These are phyloP conservation scores for Percopsis omiscomaycus DNA, from an alignment of 2,797 vertebrate species.

Conservation along the genomic window DNA sequence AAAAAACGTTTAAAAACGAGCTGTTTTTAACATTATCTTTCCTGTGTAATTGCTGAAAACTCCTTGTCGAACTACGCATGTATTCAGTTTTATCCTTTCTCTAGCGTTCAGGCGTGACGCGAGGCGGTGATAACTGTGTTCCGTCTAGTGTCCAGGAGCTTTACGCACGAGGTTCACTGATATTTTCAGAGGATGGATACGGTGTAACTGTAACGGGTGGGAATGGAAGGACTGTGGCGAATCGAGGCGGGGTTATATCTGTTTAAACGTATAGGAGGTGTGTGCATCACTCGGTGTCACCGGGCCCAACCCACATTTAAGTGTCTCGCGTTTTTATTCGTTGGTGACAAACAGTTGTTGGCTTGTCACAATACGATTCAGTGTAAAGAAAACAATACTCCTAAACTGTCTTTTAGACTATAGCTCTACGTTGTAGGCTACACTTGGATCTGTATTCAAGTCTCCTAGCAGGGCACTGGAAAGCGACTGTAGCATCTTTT, in stretches of 20 bases:
- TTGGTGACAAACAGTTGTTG: background rate
- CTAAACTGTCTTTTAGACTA: too few species aligned
- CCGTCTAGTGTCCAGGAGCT: constrained; percentile 49
- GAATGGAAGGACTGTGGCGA: constrained; percentile 42
- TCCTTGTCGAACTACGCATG: background rate
- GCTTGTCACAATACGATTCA: too few species aligned
- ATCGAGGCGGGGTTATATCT: constrained; percentile 72
- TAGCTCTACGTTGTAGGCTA: too few species aligned
- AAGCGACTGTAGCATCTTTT: too few species aligned
- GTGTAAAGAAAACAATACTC: too few species aligned
- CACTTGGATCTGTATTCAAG: too few species aligned
- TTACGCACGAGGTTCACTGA: constrained; percentile 69
- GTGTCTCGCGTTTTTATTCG: background rate
- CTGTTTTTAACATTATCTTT: constrained; percentile 7
- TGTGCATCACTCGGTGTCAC: constrained; percentile 33
- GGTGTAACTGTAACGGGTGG: constrained; percentile 29
- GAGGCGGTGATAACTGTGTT: constrained; percentile 26
- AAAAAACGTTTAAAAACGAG: background rate
- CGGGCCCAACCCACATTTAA: background rate
- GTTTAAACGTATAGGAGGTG: constrained; percentile 33
- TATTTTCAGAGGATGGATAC: constrained; percentile 52
- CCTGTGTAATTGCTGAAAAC: constrained; percentile 2
- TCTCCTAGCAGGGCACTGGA: too few species aligned
- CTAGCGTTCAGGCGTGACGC: background rate
- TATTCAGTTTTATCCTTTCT: background rate